Percentiles rank a stretch among this genome's conserved stretches.
Evolutionary conservation across 2,113 vertebrate species (phyloP).

Genomic region (Oryzias javanicus): DNA sequence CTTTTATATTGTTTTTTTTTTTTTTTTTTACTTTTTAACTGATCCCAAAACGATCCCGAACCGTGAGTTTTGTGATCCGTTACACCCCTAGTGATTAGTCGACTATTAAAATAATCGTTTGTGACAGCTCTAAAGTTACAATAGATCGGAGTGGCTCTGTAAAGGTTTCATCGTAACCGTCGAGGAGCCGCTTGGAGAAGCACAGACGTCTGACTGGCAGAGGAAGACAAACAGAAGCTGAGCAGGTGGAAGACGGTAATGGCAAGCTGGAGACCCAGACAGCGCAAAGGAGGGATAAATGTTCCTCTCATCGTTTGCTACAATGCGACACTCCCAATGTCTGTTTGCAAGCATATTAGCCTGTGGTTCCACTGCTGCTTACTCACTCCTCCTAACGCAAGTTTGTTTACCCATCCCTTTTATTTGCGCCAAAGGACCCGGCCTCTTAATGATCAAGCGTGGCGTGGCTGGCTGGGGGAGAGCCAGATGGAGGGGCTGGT

Average conservation of each 20-base stretch:
- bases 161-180: too few species aligned
- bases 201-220: conserved; percentile 10
- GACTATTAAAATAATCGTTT: too few species aligned
- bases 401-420: conserved; percentile 37
- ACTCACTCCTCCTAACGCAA: conserved; percentile 45
- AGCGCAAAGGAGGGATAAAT: conserved; percentile 12
- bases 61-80: too few species aligned
- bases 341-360: conserved; percentile 34
- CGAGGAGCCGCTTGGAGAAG: conserved; percentile 10
- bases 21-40: too few species aligned
- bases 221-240: not conserved
- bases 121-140: too few species aligned
- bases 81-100: too few species aligned
- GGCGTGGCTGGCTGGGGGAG: conserved; percentile 36
- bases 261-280: conserved; percentile 12
- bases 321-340: not conserved
- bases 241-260: conserved; percentile 4
- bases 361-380: conserved; percentile 34
- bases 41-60: too few species aligned
- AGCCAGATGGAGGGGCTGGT: conserved; percentile 35
- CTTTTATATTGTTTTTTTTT: too few species aligned
- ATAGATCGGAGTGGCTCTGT: too few species aligned
- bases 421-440: conserved; percentile 50
- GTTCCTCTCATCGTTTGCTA: not conserved
- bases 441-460: conserved; percentile 63